These are phyloP conservation scores for Danaus plexippus DNA, from an alignment of 1,140 invertebrate genomes.

Conservation along the genomic window DNA sequence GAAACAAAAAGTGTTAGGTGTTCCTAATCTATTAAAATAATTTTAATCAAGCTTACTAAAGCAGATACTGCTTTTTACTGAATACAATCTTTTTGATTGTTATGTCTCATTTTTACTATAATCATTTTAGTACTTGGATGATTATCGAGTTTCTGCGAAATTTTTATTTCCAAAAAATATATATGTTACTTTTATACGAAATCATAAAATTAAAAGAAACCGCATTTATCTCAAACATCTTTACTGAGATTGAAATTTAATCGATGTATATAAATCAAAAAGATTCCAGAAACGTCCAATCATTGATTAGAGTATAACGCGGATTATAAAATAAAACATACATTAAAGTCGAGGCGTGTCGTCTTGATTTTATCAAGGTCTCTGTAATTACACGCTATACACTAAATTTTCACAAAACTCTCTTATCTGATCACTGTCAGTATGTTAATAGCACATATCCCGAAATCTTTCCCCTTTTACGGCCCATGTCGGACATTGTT, in stretches of 20 bases:
- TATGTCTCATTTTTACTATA: not conserved
- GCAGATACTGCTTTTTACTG: too few relatives aligned
- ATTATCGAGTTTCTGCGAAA: conserved; percentile 12
- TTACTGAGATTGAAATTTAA: conserved; percentile 5
- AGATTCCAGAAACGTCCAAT: conserved; percentile 16
- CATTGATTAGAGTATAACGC: conserved; percentile 10
- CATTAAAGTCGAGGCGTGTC: conserved; percentile 48
- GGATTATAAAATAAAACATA: conserved; percentile 26
- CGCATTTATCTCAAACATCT: conserved; percentile 5
- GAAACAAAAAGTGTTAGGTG: conserved; percentile 27
- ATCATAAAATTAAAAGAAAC: conserved; percentile 1
- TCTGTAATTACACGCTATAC: conserved; percentile 52
- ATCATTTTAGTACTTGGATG: too few relatives aligned
- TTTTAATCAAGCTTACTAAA: too few relatives aligned
- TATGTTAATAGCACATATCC: conserved; percentile 61
- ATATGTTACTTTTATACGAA: not conserved
- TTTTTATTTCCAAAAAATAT: conserved; percentile 34
- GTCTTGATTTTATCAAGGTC: conserved; percentile 40
- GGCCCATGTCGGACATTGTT: conserved; percentile 6
- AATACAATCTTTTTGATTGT: too few relatives aligned
- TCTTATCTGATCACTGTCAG: conserved; percentile 52
- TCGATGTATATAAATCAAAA: conserved; percentile 12
- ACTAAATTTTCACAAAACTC: conserved; percentile 62
- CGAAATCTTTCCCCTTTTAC: conserved; percentile 37
- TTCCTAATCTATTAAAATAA: not conserved